Evolutionary conservation across 2,888 invertebrate genomes (phyloP), one percentile per base, ranked within the genome.

Genomic region (Thereva nobilitata): DNA sequence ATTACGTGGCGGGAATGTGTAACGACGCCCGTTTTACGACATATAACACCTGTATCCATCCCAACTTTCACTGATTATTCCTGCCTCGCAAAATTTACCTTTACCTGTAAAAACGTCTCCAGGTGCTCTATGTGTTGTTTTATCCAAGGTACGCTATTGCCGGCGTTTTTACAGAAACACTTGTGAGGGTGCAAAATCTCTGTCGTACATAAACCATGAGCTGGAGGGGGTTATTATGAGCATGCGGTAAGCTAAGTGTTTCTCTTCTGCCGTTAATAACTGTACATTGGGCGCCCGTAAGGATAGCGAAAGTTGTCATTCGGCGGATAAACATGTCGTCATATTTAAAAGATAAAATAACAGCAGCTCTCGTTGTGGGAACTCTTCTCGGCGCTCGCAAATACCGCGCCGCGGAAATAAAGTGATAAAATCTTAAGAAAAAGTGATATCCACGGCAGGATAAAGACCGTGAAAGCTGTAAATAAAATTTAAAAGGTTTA

Each of bases 291-390:
- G 50, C 23, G 34, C 38, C 61, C 61, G 23, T 38, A 64, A 68
- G 68, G 49, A 68, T 57, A 57, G 44, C 54, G 52, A 66, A 68
- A 66, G 68, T 53, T 68, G 66, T 66, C 68, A 68, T 68, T 66
- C 45, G 38, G 66, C 50, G 66, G 66, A 68, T 68, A 68, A 68
- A 68, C 68, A 68, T 66, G 57, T 68, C 68, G 63, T 68, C 66
- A 64, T 68, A 66, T 66, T 65, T 66, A 54, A 63, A 61, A 66
- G 55, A 54, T 61, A 56, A 61, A 61, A 61, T 61, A 50, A 61
- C 50, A 50, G 41, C n/a, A 23, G 9, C 61, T 50, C 10, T 3
- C 4, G 38, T 9, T 10, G 40, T 6, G 38, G 37, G 38, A 8
- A 9, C 5, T 40, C n/a, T n/a, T 8, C 10, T 7, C 7, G 4